Conservation (phyloP, 1,140 invertebrate species). For the Macrotrachela quadricornifera region DNA sequence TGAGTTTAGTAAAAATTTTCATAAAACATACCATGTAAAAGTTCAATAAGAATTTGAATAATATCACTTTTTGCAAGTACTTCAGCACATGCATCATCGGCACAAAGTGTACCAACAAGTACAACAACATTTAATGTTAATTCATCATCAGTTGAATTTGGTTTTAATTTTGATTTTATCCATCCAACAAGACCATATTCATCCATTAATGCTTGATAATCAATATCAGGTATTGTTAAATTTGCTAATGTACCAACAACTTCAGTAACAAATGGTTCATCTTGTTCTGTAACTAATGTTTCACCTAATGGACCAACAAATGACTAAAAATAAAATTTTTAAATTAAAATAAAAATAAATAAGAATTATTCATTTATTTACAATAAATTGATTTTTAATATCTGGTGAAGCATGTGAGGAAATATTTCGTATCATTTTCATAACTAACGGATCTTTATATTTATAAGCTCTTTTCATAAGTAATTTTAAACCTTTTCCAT, state of each 20-base stretch:
- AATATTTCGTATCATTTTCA: conserved; percentile 84
- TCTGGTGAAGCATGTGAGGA: conserved; percentile 52
- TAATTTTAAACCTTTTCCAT: conserved; percentile 46
- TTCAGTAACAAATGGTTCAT: too few relatives aligned
- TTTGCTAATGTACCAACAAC: conserved; percentile 64
- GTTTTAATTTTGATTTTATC: conserved; percentile 55
- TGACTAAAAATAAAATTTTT: conserved; percentile 2
- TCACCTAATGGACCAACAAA: neutral
- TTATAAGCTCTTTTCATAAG: conserved; percentile 47
- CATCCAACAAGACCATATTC: conserved; percentile 68
- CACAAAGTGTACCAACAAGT: conserved; percentile 60
- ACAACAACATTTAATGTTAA: conserved; percentile 57
- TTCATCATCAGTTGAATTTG: conserved; percentile 38
- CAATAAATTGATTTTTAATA: conserved; percentile 60
- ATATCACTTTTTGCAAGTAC: conserved; percentile 58
- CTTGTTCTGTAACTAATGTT: too few relatives aligned
- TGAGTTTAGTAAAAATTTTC: too few relatives aligned
- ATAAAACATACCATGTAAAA: conserved; percentile 45
- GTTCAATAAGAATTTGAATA: conserved; percentile 53
- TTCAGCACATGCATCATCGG: conserved; percentile 57
- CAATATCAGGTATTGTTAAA: conserved; percentile 59
- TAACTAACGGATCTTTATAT: conserved; percentile 57
- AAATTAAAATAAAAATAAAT: too few relatives aligned
- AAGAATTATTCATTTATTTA: conserved; percentile 35
- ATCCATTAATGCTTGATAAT: conserved; percentile 66